Evolutionary conservation across 2,888 invertebrate genomes (phyloP).

Genomic region (Troides helena): DNA sequence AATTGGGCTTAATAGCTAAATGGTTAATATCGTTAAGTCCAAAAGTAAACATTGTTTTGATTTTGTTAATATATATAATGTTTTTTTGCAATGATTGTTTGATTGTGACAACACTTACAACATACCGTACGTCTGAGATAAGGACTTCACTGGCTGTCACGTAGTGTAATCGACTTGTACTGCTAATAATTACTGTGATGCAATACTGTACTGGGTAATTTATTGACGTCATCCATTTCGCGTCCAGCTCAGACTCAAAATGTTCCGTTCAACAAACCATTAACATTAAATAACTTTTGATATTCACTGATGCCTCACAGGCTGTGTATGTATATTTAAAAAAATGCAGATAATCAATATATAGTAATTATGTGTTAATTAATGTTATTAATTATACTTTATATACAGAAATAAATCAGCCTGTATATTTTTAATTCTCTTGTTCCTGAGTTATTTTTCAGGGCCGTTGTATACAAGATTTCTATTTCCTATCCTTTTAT

Average conservation of each 20-base stretch:
- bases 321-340: too few species aligned
- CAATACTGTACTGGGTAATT: constrained; percentile 26
- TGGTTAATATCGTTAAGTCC: too few species aligned
- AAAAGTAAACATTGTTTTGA: too few species aligned
- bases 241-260: background rate
- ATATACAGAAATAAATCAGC: too few species aligned
- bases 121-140: constrained; percentile 1
- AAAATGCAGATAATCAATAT: too few species aligned
- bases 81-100: constrained; percentile 6
- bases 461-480: too few species aligned
- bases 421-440: too few species aligned
- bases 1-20: too few species aligned
- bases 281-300: background rate
- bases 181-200: constrained; percentile 25
- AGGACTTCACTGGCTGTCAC: constrained; percentile 8
- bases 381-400: too few species aligned
- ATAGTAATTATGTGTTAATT: too few species aligned
- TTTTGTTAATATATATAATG: background rate
- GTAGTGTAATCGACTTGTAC: constrained; percentile 13
- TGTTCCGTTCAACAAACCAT: background rate
- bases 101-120: constrained; percentile 10
- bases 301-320: background rate
- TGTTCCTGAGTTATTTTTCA: too few species aligned
- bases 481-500: too few species aligned
- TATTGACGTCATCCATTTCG: constrained; percentile 20